Evolutionary conservation across 2,888 invertebrate species (phyloP).

Genomic region (Odontomyia ornata): DNA sequence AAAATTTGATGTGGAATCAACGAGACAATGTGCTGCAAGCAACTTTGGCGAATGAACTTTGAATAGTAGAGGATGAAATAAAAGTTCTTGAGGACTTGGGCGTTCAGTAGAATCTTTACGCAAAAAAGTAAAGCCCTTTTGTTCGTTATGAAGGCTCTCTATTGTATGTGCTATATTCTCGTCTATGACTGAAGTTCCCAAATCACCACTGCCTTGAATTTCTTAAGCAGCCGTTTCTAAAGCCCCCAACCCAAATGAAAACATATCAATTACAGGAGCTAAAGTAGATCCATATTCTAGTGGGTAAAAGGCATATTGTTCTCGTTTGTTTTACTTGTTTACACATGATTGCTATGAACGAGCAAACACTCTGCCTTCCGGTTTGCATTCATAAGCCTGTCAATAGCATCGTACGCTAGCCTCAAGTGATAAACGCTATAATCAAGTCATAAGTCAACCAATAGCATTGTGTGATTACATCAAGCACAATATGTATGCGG

Average conservation of each 20-base stretch:
- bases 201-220: conserved; percentile 93
- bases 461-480: too few species aligned
- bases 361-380: too few species aligned
- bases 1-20: conserved; percentile 90
- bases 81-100: conserved; percentile 91
- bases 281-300: conserved; percentile 89
- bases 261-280: conserved; percentile 95
- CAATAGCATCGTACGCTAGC: too few species aligned
- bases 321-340: conserved; percentile 94
- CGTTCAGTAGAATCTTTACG: conserved; percentile 87
- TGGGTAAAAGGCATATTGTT: conserved; percentile 97
- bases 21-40: conserved; percentile 89
- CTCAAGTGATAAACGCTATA: too few species aligned
- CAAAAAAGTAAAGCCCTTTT: conserved; percentile 91
- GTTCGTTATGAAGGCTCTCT: conserved; percentile 89
- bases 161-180: conserved; percentile 93
- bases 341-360: too few species aligned
- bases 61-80: conserved; percentile 97
- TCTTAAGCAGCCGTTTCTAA: conserved; percentile 98
- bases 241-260: conserved; percentile 99
- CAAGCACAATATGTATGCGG: too few species aligned
- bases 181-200: conserved; percentile 85
- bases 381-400: too few species aligned
- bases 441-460: too few species aligned
- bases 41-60: conserved; percentile 96